Base-by-base conservation (phyloP, 2,113 vertebrate species). In the Antennarius striatus region DNA sequence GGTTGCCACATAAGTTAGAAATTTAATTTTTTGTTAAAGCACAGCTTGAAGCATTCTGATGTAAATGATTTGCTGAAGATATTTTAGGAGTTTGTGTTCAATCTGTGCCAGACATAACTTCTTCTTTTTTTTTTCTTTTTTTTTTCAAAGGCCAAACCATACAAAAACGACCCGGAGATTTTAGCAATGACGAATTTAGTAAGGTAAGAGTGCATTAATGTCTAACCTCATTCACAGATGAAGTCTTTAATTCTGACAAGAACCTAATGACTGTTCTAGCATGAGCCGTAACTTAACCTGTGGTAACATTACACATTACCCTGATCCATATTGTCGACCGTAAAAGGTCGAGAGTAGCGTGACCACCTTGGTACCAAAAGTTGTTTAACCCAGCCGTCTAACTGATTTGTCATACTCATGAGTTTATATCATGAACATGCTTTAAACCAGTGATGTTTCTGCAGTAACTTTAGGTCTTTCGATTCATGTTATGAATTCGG, bases 161-260 rank as follows among this genome's bases (percentile, higher is more conserved):
- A 99, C 91, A 99, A 99, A 94, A 99, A 99, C 84, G 98, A 99
- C 86, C 97, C 98, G 78, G 98, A 99, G 91, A 99, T 99, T 91
- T 92, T 99, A 91, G 98, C 98, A 82, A 99, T 99, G 98, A 99
- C 98, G 3, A 99, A 99, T 93, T 95, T 99, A 95, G 96, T 99
- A 96, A 99, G 97, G 98, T 99, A 95, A 91, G 89, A 16, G 29
- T 67, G 2, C 0, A 29, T 47, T 16, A 3, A 49, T 47, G 4
- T 28, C 4, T 50, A 15, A 15, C 5, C 5, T 47, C 15, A 4
- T 13, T 43, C 3, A 43, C 11, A 11, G 42, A 36, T 29, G 10
- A 32, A 4, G 29, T 62, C 5, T 30, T 1, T 22, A 67, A 36
- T 36, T 4, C 32, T 36, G 4, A 1, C 32, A 36, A 36, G 32